phyloP scores from a whole-genome alignment of 2,113 vertebrate genomes.

The Syngnathus typhle region DNA sequence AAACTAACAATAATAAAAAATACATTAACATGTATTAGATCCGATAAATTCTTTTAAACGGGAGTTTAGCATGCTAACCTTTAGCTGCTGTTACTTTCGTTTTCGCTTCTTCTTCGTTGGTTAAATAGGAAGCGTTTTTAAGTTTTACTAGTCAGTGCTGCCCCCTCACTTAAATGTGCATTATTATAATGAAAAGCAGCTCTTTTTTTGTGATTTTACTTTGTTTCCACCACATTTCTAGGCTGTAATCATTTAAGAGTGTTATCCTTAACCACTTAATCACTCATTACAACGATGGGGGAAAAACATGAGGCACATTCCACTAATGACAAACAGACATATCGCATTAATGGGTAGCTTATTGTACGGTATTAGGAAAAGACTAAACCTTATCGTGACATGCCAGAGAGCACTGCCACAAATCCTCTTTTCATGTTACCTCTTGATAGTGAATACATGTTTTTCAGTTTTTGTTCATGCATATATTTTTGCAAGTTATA shows the following conservation, averaged over 20 bases:
- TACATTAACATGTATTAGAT: neutral
- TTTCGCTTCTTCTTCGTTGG: neutral
- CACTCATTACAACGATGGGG: conserved; percentile 48
- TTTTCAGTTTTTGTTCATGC: conserved; percentile 5
- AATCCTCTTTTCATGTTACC: conserved; percentile 54
- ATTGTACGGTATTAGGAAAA: conserved; percentile 45
- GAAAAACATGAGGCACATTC: conserved; percentile 42
- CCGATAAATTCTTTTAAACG: neutral
- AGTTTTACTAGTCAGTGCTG: neutral
- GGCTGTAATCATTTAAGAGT: conserved; percentile 60
- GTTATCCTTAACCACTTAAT: conserved; percentile 54
- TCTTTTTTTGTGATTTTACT: neutral
- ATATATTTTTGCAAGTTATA: neutral
- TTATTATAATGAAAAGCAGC: neutral
- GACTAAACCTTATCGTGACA: conserved; percentile 2
- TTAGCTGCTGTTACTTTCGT: neutral
- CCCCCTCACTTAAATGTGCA: neutral
- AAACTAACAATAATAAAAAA: neutral
- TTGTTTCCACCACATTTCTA: conserved; percentile 3
- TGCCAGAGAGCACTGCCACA: conserved; percentile 8
- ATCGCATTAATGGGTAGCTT: conserved; percentile 61
- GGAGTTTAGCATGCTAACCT: neutral
- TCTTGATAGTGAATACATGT: conserved; percentile 31
- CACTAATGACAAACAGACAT: conserved; percentile 63
- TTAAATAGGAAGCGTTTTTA: neutral